Evolutionary conservation across 2,888 invertebrate species (phyloP), one percentile per base, ranked within the genome.

Genomic region (Leptopilina syphax): DNA sequence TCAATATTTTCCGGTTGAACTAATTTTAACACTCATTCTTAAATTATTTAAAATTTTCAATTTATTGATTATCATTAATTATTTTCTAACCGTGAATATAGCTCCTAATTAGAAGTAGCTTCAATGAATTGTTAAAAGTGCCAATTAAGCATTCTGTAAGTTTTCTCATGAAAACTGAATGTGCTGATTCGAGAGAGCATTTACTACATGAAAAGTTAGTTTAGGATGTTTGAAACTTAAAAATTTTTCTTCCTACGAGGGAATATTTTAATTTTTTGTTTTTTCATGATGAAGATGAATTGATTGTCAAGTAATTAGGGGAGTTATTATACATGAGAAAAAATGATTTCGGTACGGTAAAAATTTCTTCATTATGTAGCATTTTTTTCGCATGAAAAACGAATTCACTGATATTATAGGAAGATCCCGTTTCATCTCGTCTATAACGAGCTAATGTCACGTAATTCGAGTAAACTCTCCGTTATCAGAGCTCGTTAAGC

Each of bases 401-500:
- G 27, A 70, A 70, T 54, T 70, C 54, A 13, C 10, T 27, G 34
- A 27, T 50, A 57, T 50, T 67, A 67, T 70, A 54, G 70, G 50
- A 70, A 24, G 54, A 70, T 80, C 76, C 18, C 57, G 73, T 83
- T 82, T 78, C 81, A 80, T 80, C 77, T 81, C 77, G 73, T 81
- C 79, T 81, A 79, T 82, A 77, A 81, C 73, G 73, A 82, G 80
- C 81, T 78, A 79, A 83, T 81, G 80, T 73, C 67, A 44, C 77
- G 82, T 83, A 82, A 83, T 81, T 80, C 79, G 81, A 82, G 81
- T 65, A 81, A 80, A 79, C 78, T 76, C 80, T 83, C 81, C 76
- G 80, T 80, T 83, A 82, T 79, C 82, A 81, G 76, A 76, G 77
- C 82, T 83, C 66, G 81, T 83, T 83, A 83, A 81, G 77, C 67